Percentiles rank a stretch among this genome's conserved stretches.
phyloP scores from a whole-genome alignment of 2,797 vertebrate genomes.

The Sebastolobus altivelis region DNA sequence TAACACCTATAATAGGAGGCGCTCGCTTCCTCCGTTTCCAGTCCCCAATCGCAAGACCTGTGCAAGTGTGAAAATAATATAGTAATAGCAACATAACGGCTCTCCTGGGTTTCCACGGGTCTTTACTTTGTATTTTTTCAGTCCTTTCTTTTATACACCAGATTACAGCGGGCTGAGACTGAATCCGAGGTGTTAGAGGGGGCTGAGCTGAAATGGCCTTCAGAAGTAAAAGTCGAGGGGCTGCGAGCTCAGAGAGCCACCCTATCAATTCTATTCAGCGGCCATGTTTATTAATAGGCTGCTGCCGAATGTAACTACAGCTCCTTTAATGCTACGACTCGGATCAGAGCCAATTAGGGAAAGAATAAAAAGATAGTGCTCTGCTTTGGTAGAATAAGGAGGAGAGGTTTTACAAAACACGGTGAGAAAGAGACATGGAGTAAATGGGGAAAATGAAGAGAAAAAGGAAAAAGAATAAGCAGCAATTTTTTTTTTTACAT shows the following conservation, averaged over 20 bases:
- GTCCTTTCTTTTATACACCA: conserved; percentile 40
- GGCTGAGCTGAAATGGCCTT: conserved; percentile 47
- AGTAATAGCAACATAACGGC: not conserved
- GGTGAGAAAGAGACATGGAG: conserved; percentile 1
- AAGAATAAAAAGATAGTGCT: conserved; percentile 16
- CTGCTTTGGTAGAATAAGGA: conserved; percentile 12
- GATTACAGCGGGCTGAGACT: conserved; percentile 58
- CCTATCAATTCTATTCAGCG: conserved; percentile 48
- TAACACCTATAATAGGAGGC: conserved; percentile 56
- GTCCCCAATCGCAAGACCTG: conserved; percentile 30
- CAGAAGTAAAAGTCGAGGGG: conserved; percentile 55
- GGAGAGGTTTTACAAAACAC: conserved; percentile 6
- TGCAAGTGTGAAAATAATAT: conserved; percentile 37
- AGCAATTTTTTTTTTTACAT: conserved; percentile 5
- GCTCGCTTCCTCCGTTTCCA: conserved; percentile 28
- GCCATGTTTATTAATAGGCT: conserved; percentile 77
- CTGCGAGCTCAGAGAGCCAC: conserved; percentile 35
- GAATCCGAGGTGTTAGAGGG: conserved; percentile 48
- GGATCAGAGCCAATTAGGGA: conserved; percentile 55
- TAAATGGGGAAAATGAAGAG: not conserved
- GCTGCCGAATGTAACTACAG: conserved; percentile 67
- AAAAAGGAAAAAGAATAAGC: not conserved
- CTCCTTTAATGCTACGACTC: conserved; percentile 53
- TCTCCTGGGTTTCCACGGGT: conserved; percentile 43
- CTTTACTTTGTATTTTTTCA: conserved; percentile 60